Conservation (phyloP, 2,888 invertebrate genomes). For the Melinaea marsaeus region DNA sequence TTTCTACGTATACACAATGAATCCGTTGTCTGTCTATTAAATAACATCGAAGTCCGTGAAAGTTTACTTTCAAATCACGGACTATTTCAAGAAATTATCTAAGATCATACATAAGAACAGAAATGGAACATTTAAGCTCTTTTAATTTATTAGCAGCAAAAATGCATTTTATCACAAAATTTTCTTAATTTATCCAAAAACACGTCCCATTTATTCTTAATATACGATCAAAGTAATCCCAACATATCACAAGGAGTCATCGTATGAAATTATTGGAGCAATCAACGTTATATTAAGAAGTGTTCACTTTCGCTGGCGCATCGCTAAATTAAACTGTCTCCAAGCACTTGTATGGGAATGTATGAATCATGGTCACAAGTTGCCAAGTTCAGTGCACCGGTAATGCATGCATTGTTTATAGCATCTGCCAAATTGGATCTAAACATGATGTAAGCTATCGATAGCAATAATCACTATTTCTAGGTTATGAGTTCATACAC, state of each 20-base stretch:
- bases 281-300: constrained; percentile 1
- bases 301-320: constrained; percentile 32
- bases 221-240: neutral
- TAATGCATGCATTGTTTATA: constrained; percentile 22
- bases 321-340: constrained; percentile 19
- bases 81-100: too few species aligned
- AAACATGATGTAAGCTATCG: constrained; percentile 21
- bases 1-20: too few species aligned
- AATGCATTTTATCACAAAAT: too few species aligned
- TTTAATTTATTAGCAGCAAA: too few species aligned
- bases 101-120: too few species aligned
- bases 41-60: too few species aligned
- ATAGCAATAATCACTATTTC: constrained; percentile 42
- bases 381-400: constrained; percentile 63
- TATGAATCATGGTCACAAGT: constrained; percentile 37
- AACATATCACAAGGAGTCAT: neutral
- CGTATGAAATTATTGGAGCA: too few species aligned
- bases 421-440: constrained; percentile 29
- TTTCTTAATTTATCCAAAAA: too few species aligned
- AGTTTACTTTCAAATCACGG: too few species aligned
- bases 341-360: constrained; percentile 15
- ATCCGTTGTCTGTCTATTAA: too few species aligned
- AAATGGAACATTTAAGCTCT: too few species aligned
- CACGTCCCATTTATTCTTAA: neutral
- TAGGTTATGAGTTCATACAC: constrained; percentile 52